Base-by-base conservation (phyloP, 1,140 invertebrate genomes). In the Gryllus bimaculatus region DNA sequence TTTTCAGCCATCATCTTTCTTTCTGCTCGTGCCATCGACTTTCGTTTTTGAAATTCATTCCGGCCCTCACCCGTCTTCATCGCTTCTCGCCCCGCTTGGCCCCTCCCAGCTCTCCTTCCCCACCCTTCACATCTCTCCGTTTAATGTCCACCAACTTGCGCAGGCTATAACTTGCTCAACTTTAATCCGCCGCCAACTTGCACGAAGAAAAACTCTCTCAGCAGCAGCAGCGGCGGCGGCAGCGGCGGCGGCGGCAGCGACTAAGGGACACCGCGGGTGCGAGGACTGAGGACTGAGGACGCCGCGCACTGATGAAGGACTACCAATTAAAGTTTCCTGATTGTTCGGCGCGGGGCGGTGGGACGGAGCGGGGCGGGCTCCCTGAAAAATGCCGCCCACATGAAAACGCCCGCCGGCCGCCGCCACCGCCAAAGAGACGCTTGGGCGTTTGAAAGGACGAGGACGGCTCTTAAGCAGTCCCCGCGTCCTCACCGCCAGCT, bases 271-370 rank as follows among this genome's bases (percentile, higher is more conserved):
- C 54, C 54, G 54, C 18, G 54, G 18, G 18, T 2, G 54, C 10
- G 54, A 39, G 26, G 26, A 39, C 26, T 39, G 26, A 39, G 26
- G 26, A 39, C 26, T 39, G 26, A 39, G 54, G 18, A 66, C 54
- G 10, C 54, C 54, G 54, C 18, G 10, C 54, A 66, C 54, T 66
- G 54, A 66, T 66, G 54, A 66, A 66, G 54, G 54, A 66, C 54
- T 66, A 66, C 54, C 54, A 66, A 66, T 66, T 66, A 66, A 66
- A 66, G 54, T 66, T 66, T 66, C 54, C 54, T 66, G 54, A 66
- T 66, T 66, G 54, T 66, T 66, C 54, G 54, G 10, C 10, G 18
- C 54, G 54, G 54, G 10, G 18, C 54, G 18, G 54, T 18, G 18
- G 3, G 26, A 7, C 54, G 10, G 10, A 13, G 54, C 2, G 54